Evolutionary conservation across 2,888 invertebrate genomes (phyloP).

Genomic region (Limenitis camilla): DNA sequence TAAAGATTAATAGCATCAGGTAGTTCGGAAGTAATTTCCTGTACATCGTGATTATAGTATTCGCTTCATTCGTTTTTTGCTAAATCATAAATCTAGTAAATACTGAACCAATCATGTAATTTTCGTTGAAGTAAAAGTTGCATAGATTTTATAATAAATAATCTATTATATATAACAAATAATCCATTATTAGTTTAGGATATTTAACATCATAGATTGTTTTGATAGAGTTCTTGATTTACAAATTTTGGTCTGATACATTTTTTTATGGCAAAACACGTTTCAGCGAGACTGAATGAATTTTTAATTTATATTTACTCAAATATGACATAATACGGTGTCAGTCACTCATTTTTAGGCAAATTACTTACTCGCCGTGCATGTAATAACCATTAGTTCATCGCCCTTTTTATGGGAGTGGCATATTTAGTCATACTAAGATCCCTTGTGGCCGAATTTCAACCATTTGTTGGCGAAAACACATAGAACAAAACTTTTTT

Average conservation of each 20-base stretch:
- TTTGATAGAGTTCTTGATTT: neutral
- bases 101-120: too few relatives aligned
- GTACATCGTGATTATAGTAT: constrained; percentile 16
- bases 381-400: constrained; percentile 7
- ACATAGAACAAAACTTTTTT: too few relatives aligned
- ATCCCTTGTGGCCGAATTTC: neutral
- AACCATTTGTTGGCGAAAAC: too few relatives aligned
- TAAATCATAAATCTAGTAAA: neutral
- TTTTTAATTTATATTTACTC: neutral
- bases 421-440: constrained; percentile 3
- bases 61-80: constrained; percentile 7
- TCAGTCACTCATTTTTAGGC: neutral
- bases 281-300: neutral
- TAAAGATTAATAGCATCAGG: neutral
- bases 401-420: constrained; percentile 8
- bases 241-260: too few relatives aligned
- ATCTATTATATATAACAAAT: too few relatives aligned
- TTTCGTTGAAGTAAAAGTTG: too few relatives aligned
- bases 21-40: constrained; percentile 21
- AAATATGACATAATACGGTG: neutral
- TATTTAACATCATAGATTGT: too few relatives aligned
- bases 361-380: neutral
- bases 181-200: too few relatives aligned
- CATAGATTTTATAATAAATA: too few relatives aligned
- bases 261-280: too few relatives aligned